Percentiles rank a stretch among this genome's conserved stretches.
phyloP scores from a whole-genome alignment of 2,797 vertebrate genomes.

The Characodon lateralis region DNA sequence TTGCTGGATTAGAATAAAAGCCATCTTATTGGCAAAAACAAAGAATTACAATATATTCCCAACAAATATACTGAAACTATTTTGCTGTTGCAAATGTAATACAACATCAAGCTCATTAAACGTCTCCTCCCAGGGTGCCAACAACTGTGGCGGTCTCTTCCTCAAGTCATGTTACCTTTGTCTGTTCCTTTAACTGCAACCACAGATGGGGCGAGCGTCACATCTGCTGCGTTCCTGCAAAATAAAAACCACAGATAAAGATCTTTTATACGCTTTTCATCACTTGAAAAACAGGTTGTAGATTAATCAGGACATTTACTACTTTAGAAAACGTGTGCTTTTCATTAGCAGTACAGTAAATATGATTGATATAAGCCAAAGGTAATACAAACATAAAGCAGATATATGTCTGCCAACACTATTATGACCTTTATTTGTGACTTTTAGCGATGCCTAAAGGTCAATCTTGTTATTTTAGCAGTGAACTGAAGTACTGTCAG shows the following conservation, averaged over 20 bases:
- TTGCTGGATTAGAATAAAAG: not conserved
- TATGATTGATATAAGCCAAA: not conserved
- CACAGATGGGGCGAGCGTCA: conserved; percentile 42
- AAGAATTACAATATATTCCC: not conserved
- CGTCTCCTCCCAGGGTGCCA: no score
- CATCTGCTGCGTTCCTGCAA: conserved; percentile 55
- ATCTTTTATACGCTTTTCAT: not conserved
- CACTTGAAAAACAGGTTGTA: not conserved
- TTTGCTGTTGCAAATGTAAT: no score
- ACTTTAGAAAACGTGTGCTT: no score
- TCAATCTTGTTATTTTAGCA: no score
- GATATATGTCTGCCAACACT: not conserved
- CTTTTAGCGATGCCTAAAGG: no score
- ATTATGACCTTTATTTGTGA: not conserved
- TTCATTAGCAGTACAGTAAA: not conserved
- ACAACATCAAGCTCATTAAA: no score
- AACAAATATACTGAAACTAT: no score
- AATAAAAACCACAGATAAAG: conserved; percentile 14
- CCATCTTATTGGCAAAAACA: not conserved
- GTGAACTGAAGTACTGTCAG: not conserved
- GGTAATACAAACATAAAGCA: not conserved
- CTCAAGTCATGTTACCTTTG: conserved; percentile 51
- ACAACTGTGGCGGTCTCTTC: not conserved
- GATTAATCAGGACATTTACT: not conserved
- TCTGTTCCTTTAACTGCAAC: conserved; percentile 66